Base-by-base conservation (phyloP, 2,888 invertebrate genomes). In the Nematopogon swammerdamellus region DNA sequence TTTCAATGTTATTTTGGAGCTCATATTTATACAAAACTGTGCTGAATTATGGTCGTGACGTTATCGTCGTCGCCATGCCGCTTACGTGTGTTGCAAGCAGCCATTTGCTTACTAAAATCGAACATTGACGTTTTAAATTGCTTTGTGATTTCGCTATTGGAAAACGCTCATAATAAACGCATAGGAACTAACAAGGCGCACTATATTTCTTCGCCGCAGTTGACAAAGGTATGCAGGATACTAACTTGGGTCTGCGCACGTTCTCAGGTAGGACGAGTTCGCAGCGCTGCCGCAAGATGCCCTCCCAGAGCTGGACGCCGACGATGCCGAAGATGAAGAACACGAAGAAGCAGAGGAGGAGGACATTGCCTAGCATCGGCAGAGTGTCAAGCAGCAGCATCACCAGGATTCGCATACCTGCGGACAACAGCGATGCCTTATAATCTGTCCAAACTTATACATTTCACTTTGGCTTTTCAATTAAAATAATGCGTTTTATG, bases 261-360 rank as follows among this genome's bases (percentile, higher is more conserved):
- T 87, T 84, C 51, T 84, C 82, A 53, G 89, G 87, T 55, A 88
- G 79, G 55, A 87, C 85, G 53, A 95, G 83, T 68, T 91, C 93
- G 71, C 97, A 97, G 51, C 97, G 86, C 70, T 97, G 97, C 57
- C 98, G 82, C 49, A 99, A 82, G 54, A 98, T 92, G 46, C 99
- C 99, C 70, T 98, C 94, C 99, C 99, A 99, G 48, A 99, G 84
- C 72, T 99, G 99, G 43, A 99, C 99, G 18, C 99, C 99, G 60
- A 99, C 93, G 67, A 99, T 99, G 58, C 99, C 99, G 68, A 99
- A 99, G 70, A 99, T 99, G 85, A 99, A 99, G 87, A 99, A 99
- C 53, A 99, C 99, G 83, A 99, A 99, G 85, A 99, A 99, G 79
- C 99, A 99, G 56, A 99, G 83, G 57, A 99, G 84, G 57, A 99